Conservation (phyloP, 2,888 invertebrate genomes). For the Vandiemenella viatica region DNA sequence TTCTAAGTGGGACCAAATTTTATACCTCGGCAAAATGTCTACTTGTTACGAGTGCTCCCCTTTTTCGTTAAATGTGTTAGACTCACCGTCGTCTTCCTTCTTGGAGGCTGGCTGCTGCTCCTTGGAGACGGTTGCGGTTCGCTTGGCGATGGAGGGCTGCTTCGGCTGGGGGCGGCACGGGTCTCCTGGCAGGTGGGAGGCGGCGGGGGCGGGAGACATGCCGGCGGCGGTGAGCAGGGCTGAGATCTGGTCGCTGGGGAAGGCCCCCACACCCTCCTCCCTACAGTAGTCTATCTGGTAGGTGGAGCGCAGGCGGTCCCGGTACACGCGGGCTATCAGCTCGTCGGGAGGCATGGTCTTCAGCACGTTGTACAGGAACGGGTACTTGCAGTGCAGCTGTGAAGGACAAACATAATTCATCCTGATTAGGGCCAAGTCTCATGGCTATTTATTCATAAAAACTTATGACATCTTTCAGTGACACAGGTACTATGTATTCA, state of each 20-base stretch:
- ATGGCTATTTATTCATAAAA: too few species aligned
- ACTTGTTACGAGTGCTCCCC: too few species aligned
- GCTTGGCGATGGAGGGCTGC: background rate
- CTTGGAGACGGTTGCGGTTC: background rate
- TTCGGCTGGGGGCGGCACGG: background rate
- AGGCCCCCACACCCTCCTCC: background rate
- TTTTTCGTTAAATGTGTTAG: too few species aligned
- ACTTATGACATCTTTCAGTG: too few species aligned
- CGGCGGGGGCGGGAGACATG: background rate
- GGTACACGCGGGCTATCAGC: conserved; percentile 41
- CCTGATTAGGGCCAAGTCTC: too few species aligned
- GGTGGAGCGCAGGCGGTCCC: conserved; percentile 43
- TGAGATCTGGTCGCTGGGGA: background rate
- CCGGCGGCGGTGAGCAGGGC: background rate
- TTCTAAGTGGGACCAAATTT: too few species aligned
- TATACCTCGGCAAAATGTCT: too few species aligned
- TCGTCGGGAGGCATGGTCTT: conserved; percentile 40
- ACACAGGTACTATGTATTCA: too few species aligned
- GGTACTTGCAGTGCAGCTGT: conserved; percentile 46
- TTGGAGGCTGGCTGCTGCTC: background rate
- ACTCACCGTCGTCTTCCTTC: background rate
- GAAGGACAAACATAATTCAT: too few species aligned
- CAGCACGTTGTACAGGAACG: conserved; percentile 45
- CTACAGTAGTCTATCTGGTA: conserved; percentile 46
- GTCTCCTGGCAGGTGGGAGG: background rate